These are phyloP conservation scores for Scleropages formosus DNA, from an alignment of 2,797 vertebrate species.

Conservation along the genomic window DNA sequence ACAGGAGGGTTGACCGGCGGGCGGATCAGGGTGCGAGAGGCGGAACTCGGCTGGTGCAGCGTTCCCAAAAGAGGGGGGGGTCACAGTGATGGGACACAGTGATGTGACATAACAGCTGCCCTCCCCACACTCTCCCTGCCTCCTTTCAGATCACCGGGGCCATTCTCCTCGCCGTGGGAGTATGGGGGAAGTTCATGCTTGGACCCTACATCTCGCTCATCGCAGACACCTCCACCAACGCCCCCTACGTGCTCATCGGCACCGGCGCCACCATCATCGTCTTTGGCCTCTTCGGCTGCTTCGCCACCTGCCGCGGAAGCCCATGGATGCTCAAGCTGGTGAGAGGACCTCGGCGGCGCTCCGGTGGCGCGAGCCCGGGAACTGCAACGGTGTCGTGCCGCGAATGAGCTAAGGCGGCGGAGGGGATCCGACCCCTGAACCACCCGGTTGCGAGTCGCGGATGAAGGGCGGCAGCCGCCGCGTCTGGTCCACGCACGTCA, in stretches of 20 bases:
- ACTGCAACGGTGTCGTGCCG: no score
- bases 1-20: no score
- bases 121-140: conserved; percentile 4
- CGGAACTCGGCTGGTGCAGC: no score
- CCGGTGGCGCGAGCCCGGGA: no score
- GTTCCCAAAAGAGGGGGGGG: no score
- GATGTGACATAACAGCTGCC: no score
- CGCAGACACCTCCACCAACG: conserved; percentile 97
- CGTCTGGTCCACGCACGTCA: no score
- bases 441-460: no score
- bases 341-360: conserved; percentile 47
- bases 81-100: background rate
- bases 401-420: no score
- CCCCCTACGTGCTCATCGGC: conserved; percentile 95
- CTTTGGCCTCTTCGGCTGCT: conserved; percentile 96
- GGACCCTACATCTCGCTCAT: conserved; percentile 97
- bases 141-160: conserved; percentile 88
- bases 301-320: conserved; percentile 95
- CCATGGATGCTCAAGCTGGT: conserved; percentile 99
- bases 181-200: conserved; percentile 97
- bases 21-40: no score
- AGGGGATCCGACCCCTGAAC: no score
- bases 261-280: conserved; percentile 96
- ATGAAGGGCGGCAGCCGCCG: no score
- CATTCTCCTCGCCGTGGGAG: conserved; percentile 91